Percentiles rank a stretch among this genome's conserved stretches.
These are phyloP conservation scores for Pangasianodon hypophthalmus DNA, from an alignment of 2,113 vertebrate species.

Conservation along the genomic window DNA sequence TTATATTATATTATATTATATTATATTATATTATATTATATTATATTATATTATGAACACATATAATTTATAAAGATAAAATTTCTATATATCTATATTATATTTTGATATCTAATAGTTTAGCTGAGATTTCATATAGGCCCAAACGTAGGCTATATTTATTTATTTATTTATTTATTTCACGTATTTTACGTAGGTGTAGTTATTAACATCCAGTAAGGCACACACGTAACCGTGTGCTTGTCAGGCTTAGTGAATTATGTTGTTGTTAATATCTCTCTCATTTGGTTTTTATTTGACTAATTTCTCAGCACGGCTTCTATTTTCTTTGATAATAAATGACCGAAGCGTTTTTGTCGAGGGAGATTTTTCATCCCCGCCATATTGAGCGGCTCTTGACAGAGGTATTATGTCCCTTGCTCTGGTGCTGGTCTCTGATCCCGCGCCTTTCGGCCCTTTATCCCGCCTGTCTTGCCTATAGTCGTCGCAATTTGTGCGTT, in stretches of 20 bases:
- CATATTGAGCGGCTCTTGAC: conserved; percentile 69
- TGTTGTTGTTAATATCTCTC: conserved; percentile 65
- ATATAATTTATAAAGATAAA: neutral
- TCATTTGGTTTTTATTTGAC: conserved; percentile 76
- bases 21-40: neutral
- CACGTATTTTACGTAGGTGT: neutral
- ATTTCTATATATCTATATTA: neutral
- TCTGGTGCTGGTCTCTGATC: conserved; percentile 57
- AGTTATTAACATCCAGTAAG: neutral
- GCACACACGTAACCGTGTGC: conserved; percentile 24
- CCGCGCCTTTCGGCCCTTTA: conserved; percentile 50
- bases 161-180: neutral
- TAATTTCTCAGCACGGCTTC: conserved; percentile 74
- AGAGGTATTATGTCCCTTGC: conserved; percentile 68
- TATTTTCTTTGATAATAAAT: conserved; percentile 75
- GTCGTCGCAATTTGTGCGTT: conserved; percentile 53
- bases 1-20: neutral
- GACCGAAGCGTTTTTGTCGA: conserved; percentile 74
- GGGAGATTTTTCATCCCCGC: conserved; percentile 74
- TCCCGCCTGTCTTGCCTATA: conserved; percentile 55
- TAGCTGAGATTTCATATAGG: neutral
- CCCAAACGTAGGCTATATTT: neutral
- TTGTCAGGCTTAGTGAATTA: conserved; percentile 59
- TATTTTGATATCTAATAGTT: neutral
- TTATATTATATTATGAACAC: neutral